These are phyloP conservation scores for Apistogramma diplotaenia DNA, from an alignment of 2,113 vertebrate species.

Conservation along the genomic window DNA sequence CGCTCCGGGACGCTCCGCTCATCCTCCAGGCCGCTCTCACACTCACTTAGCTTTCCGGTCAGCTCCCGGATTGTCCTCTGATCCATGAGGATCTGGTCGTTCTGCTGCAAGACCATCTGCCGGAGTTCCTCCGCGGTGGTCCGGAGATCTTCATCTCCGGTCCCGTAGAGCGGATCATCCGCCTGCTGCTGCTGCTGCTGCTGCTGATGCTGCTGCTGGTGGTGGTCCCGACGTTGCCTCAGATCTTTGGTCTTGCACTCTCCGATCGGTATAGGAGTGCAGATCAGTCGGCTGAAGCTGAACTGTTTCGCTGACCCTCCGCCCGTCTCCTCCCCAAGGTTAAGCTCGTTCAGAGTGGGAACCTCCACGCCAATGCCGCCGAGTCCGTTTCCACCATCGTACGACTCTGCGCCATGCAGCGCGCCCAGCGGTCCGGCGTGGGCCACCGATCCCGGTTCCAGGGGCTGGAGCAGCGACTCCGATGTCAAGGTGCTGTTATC, in stretches of 20 bases:
- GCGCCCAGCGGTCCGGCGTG: conserved; percentile 81
- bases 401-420: conserved; percentile 81
- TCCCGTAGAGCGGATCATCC: conserved; percentile 62
- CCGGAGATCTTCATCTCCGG: conserved; percentile 83
- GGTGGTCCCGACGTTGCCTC: conserved; percentile 41
- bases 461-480: conserved; percentile 65
- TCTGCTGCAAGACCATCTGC: conserved; percentile 89
- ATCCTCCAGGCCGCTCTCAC: conserved; percentile 86
- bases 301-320: conserved; percentile 66
- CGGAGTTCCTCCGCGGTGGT: conserved; percentile 89
- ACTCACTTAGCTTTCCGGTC: conserved; percentile 89
- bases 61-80: conserved; percentile 92
- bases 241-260: conserved; percentile 78
- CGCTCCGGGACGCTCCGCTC: conserved; percentile 71
- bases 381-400: conserved; percentile 60
- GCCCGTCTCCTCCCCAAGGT: conserved; percentile 63
- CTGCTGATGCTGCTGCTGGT: conserved; percentile 44
- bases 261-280: conserved; percentile 83
- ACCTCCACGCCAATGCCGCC: conserved; percentile 70
- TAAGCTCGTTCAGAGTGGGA: conserved; percentile 73
- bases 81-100: conserved; percentile 90
- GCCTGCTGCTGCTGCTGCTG: conserved; percentile 50
- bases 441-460: conserved; percentile 65
- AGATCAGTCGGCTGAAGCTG: conserved; percentile 88
- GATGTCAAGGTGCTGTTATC: conserved; percentile 78